Conservation (phyloP, 1,140 invertebrate species). For the Mizuhopecten yessoensis region DNA sequence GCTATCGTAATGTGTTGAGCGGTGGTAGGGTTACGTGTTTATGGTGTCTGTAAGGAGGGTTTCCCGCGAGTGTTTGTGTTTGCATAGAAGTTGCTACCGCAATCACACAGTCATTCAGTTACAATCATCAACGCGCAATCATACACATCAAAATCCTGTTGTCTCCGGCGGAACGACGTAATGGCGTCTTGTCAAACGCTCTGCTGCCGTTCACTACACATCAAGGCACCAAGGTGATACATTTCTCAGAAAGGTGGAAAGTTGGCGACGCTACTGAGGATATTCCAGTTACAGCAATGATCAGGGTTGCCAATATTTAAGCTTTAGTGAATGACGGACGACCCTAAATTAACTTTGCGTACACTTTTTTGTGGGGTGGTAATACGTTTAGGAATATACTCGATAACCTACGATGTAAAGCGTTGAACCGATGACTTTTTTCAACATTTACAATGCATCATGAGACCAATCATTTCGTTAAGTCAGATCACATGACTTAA, state of each 20-base stretch:
- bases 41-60: neutral
- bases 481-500: no score
- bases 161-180: neutral
- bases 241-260: neutral
- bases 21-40: neutral
- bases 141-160: neutral
- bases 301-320: neutral
- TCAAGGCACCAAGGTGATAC: neutral
- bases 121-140: neutral
- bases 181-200: constrained; percentile 23
- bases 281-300: no score
- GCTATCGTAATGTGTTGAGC: neutral
- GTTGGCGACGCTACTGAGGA: neutral
- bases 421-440: no score
- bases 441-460: no score
- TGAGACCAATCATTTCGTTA: no score
- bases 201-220: neutral
- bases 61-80: neutral
- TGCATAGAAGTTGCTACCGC: neutral
- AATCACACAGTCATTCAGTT: neutral
- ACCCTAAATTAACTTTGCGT: no score
- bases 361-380: no score
- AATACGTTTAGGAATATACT: no score
- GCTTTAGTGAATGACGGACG: no score
- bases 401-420: no score